Base-by-base conservation (phyloP, 1,140 invertebrate genomes). In the Drosophila kepulauana region DNA sequence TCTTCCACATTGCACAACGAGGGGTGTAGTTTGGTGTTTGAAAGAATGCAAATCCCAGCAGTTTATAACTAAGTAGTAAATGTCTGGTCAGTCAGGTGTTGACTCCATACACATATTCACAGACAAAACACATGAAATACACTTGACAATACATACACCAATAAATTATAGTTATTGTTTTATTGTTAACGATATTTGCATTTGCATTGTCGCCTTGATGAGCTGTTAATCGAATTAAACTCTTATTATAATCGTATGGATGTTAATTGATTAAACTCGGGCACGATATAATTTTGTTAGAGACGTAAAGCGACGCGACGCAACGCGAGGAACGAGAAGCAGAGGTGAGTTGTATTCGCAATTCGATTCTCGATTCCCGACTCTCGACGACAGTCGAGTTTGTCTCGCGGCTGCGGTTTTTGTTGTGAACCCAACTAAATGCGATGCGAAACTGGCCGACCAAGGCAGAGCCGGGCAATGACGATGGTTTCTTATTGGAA, bases 401-500 rank as follows among this genome's bases (percentile, higher is more conserved):
- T 41, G 79, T 78, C 62, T 71, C 78, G 85, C 78, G 74, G 63
- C 85, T 81, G 86, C 79, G 84, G 84, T 88, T 87, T 79, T 78
- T 81, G 91, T 91, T 92, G 91, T 91, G 91, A 92, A 91, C 88
- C 81, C 88, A 89, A 92, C 88, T 88, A 89, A 92, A 92, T 92
- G 86, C 88, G 89, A 92, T 89, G 82, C 82, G 76, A 92, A 92
- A 92, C 91, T 92, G 91, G 88, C 85, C 70, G 75, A 78, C 85
- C 75, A 87, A 64, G 68, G 73, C 56, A 73, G 84, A 82, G 75
- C 79, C 85, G 79, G 85, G 82, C 75, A 86, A 56, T 63, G 54
- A 62, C 66, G 66, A 71, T 72, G 62, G 77, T 81, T 86, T 86
- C 82, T 86, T 86, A 86, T 86, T 86, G 82, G 75, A 85, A 82